Evolutionary conservation across 2,113 vertebrate species (phyloP).

Genomic region (Oryctolagus cuniculus): mOryCun1.1 NC_091441.1:45259501-45260000

Average conservation of each 20-base stretch:
- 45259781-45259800: neutral
- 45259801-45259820: slow-evolving; percentile 28
- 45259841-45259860: neutral
- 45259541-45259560: neutral
- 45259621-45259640: neutral
- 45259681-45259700: neutral
- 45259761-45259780: slow-evolving; percentile 28
- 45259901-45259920: no score
- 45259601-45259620: neutral
- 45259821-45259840: neutral
- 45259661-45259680: neutral
- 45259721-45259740: neutral
- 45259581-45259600: slow-evolving; percentile 6
- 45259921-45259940: no score
- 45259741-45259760: neutral
- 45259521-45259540: neutral
- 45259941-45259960: no score
- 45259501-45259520: neutral
- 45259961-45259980: no score
- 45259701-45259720: neutral
- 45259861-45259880: no score
- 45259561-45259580: neutral
- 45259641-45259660: neutral
- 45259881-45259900: no score
- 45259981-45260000: no score